Conservation (phyloP, 2,113 vertebrate species). For the Silurus meridionalis region DNA sequence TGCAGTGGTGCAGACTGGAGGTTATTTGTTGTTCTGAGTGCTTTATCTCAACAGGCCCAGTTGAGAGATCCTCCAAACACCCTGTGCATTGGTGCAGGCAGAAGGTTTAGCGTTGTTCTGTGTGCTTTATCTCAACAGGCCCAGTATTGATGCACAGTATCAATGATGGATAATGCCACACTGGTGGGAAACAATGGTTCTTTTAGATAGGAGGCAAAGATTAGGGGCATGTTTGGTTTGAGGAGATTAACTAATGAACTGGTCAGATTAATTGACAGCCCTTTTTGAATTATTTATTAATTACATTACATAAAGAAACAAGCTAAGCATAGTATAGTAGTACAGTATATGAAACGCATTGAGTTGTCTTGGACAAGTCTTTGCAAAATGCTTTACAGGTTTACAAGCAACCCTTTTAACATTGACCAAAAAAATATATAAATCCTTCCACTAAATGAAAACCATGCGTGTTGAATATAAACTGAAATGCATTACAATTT, state of each 20-base stretch:
- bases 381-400: not conserved
- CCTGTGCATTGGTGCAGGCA: conserved; percentile 39
- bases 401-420: not conserved
- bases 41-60: conserved; percentile 58
- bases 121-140: conserved; percentile 59
- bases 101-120: conserved; percentile 41
- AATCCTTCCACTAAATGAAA: conserved; percentile 5
- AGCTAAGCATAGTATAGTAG: not conserved
- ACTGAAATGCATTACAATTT: not conserved
- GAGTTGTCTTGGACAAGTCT: not conserved
- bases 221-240: conserved; percentile 36
- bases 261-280: conserved; percentile 45
- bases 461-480: not conserved
- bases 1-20: conserved; percentile 40
- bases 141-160: conserved; percentile 25
- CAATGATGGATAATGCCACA: conserved; percentile 51
- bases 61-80: conserved; percentile 35
- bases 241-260: conserved; percentile 32
- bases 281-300: conserved; percentile 19
- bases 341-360: not conserved
- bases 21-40: conserved; percentile 43
- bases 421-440: not conserved
- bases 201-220: conserved; percentile 18
- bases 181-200: conserved; percentile 50
- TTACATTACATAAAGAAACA: not conserved